Evolutionary conservation across 2,888 invertebrate species (phyloP).

Genomic region (Phoenoteleia sp.): DNA sequence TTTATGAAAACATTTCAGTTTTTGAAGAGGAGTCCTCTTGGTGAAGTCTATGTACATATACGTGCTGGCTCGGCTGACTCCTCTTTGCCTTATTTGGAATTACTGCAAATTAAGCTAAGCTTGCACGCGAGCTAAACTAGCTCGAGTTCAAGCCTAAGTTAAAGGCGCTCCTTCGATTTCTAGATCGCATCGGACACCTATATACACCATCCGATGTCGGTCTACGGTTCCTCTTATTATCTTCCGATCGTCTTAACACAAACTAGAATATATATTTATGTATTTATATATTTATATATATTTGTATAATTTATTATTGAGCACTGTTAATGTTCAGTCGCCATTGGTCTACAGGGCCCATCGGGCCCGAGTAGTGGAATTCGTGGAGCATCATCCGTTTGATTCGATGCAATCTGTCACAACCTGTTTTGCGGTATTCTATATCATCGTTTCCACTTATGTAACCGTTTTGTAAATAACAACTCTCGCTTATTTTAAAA

Average conservation of each 20-base stretch:
- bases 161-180: background rate
- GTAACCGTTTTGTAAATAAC: background rate
- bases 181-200: constrained; percentile 47
- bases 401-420: constrained; percentile 71
- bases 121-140: background rate
- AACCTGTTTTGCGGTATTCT: constrained; percentile 60
- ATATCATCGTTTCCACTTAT: constrained; percentile 16
- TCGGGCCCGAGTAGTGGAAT: constrained; percentile 54
- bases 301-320: constrained; percentile 72
- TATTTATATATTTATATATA: constrained; percentile 56
- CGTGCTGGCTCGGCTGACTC: background rate
- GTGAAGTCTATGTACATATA: background rate
- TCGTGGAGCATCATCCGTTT: constrained; percentile 66
- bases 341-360: constrained; percentile 60
- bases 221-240: constrained; percentile 5
- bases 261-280: constrained; percentile 67
- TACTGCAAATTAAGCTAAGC: constrained; percentile 2
- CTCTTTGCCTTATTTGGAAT: constrained; percentile 5
- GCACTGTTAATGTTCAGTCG: constrained; percentile 72
- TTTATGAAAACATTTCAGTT: background rate
- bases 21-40: background rate
- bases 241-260: constrained; percentile 61
- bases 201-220: constrained; percentile 49
- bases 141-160: background rate
- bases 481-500: background rate